These are phyloP conservation scores for Epinephelus lanceolatus DNA, from an alignment of 2,113 vertebrate genomes.

Conservation along the genomic window DNA sequence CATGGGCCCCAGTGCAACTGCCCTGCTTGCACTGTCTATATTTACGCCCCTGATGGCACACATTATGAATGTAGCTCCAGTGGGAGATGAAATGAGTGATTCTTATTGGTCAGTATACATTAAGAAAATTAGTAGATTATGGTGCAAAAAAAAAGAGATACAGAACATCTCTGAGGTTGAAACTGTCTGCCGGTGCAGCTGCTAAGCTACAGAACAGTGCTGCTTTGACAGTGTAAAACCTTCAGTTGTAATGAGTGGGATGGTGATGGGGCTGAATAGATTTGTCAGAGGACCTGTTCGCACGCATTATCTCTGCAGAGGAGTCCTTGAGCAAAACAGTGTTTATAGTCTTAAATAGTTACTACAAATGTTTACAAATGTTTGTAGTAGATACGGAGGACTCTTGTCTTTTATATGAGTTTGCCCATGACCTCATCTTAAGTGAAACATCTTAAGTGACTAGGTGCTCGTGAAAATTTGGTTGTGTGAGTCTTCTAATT, in stretches of 20 bases:
- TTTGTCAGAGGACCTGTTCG: not conserved
- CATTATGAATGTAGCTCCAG: not conserved
- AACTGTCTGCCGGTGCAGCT: not conserved
- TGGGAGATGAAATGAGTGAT: not conserved
- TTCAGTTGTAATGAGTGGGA: not conserved
- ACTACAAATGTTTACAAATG: constrained; percentile 19
- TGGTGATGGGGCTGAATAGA: not conserved
- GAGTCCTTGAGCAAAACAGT: not conserved
- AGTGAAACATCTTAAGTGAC: constrained; percentile 15
- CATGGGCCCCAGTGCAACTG: no score
- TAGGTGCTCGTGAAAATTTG: not conserved
- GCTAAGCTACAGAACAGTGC: not conserved
- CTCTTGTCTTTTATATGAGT: not conserved
- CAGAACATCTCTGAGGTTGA: not conserved
- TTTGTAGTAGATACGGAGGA: constrained; percentile 23
- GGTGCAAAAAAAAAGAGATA: not conserved
- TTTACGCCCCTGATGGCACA: no score
- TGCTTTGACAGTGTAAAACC: not conserved
- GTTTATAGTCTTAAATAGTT: constrained; percentile 6
- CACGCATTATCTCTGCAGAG: not conserved
- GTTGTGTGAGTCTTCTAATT: not conserved
- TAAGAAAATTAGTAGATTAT: not conserved
- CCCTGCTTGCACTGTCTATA: no score
- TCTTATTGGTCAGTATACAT: not conserved
- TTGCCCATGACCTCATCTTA: no score